Percentiles rank a stretch among this genome's conserved stretches.
Evolutionary conservation across 2,888 invertebrate genomes (phyloP).

Genomic region (Plebejus argus): DNA sequence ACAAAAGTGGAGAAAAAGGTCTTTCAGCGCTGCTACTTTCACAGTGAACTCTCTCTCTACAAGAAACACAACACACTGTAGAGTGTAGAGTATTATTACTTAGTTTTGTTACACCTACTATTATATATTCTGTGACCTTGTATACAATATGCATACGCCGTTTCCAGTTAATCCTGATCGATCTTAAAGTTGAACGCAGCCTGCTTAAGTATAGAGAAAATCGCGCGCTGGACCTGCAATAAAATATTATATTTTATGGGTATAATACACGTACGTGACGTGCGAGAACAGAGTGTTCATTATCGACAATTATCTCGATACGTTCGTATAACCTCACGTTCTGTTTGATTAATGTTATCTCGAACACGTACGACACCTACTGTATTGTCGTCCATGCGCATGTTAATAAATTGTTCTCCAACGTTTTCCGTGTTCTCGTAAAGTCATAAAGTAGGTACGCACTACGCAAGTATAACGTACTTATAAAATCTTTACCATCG

Average conservation of each 20-base stretch:
- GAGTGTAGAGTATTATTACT: too few relatives aligned
- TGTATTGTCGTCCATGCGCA: slow-evolving; percentile 20
- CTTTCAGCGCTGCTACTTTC: too few relatives aligned
- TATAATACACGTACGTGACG: neutral
- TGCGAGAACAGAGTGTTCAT: slow-evolving; percentile 19
- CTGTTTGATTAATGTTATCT: slow-evolving; percentile 39
- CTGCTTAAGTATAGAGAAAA: neutral
- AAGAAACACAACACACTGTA: too few relatives aligned
- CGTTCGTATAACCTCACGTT: slow-evolving; percentile 41
- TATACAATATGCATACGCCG: too few relatives aligned
- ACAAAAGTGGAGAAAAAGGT: too few relatives aligned
- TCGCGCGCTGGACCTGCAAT: neutral
- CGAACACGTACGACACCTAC: slow-evolving; percentile 24
- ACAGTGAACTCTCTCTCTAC: too few relatives aligned
- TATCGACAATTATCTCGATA: slow-evolving; percentile 40
- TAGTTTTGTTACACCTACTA: too few relatives aligned
- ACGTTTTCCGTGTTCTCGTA: slow-evolving; percentile 11
- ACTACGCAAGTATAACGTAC: too few relatives aligned
- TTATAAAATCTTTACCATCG: too few relatives aligned
- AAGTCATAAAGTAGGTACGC: neutral
- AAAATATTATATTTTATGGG: neutral
- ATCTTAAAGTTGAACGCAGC: too few relatives aligned
- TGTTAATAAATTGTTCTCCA: neutral
- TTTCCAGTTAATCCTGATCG: too few relatives aligned
- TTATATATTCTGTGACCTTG: too few relatives aligned